Conservation (phyloP, 2,797 vertebrate genomes). For the Tapirus indicus region DNA sequence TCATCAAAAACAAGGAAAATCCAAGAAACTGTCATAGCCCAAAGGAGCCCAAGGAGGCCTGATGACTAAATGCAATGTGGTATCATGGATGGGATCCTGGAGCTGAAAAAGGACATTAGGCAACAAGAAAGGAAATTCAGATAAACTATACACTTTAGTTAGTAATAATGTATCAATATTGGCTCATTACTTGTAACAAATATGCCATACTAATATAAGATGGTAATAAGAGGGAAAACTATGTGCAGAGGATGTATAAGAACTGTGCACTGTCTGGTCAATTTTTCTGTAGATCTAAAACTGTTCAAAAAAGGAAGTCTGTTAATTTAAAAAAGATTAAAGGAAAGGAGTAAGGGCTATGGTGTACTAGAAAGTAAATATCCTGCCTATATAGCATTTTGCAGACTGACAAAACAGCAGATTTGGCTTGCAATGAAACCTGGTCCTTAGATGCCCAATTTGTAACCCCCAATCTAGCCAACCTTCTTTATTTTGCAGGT, state of each 20-base stretch:
- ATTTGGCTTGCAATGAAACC: not conserved
- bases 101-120: not conserved
- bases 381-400: not conserved
- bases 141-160: not conserved
- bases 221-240: not conserved
- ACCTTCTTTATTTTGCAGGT: not conserved
- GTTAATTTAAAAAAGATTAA: not conserved
- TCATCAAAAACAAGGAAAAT: not conserved
- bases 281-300: not conserved
- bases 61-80: not conserved
- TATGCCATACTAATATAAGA: not conserved
- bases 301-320: not conserved
- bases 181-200: not conserved
- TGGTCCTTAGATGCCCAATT: not conserved
- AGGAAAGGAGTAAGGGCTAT: not conserved
- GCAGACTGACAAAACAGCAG: not conserved
- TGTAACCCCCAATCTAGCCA: not conserved
- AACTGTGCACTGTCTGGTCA: not conserved
- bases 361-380: not conserved
- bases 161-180: not conserved
- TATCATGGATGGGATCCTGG: not conserved
- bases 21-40: not conserved
- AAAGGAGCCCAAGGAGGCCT: not conserved
- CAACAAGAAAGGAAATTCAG: not conserved
- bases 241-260: not conserved